Conservation (phyloP, 2,888 invertebrate genomes). For the Thecophora atra region DNA sequence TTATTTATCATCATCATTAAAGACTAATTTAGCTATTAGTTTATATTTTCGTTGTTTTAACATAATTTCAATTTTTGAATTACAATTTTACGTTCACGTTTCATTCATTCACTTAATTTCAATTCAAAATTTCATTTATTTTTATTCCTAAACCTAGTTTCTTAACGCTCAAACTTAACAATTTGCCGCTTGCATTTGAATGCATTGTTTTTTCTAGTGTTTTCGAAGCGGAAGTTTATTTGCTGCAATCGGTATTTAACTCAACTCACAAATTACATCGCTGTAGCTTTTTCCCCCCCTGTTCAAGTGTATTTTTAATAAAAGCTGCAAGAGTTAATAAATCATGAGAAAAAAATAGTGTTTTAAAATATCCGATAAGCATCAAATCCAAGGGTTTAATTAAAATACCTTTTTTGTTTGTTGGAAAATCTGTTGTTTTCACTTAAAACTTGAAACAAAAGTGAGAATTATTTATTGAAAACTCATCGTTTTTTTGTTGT, state of each 20-base stretch:
- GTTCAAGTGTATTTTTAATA: not conserved
- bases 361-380: conserved; percentile 2
- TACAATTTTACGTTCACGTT: no score
- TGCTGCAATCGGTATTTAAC: conserved; percentile 20
- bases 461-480: conserved; percentile 2
- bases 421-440: conserved; percentile 10
- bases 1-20: no score
- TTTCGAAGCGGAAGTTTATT: conserved; percentile 31
- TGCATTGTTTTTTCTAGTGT: not conserved
- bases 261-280: conserved; percentile 14
- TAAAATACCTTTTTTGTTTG: conserved; percentile 1
- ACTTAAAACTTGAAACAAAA: conserved; percentile 8
- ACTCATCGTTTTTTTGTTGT: conserved; percentile 14
- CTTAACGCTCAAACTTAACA: not conserved
- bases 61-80: no score
- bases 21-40: no score
- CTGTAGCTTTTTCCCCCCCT: not conserved
- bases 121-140: no score
- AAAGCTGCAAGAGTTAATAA: not conserved
- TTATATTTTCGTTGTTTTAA: no score
- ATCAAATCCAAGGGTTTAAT: conserved; percentile 5
- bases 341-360: not conserved
- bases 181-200: conserved; percentile 4
- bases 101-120: no score
- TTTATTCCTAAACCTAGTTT: no score